These are phyloP conservation scores for Phalanger gymnotis DNA, from an alignment of 2,797 vertebrate species.

Conservation along the genomic window DNA sequence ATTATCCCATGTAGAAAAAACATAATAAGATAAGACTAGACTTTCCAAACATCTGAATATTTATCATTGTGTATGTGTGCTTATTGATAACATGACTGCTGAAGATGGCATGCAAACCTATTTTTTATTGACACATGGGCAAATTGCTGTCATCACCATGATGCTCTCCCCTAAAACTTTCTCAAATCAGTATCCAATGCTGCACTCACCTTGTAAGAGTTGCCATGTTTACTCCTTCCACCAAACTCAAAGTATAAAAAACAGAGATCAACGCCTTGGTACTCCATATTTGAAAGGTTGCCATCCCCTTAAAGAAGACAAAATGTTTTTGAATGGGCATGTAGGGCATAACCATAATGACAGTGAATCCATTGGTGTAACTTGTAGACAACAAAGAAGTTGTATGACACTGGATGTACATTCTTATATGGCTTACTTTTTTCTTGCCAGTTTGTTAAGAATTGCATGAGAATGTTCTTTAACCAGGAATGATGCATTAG, in stretches of 20 bases:
- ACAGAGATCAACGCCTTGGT: neutral
- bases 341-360: neutral
- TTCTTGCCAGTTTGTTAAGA: neutral
- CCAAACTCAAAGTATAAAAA: neutral
- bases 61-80: neutral
- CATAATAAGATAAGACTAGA: neutral
- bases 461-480: neutral
- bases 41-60: neutral
- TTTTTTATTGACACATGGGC: neutral
- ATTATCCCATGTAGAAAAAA: neutral
- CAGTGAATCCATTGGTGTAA: neutral
- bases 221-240: neutral
- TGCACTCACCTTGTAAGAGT: neutral
- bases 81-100: neutral
- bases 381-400: neutral
- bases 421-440: neutral
- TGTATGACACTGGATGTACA: neutral
- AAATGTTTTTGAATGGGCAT: neutral
- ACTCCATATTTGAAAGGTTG: neutral
- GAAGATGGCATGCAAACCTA: too few relatives aligned
- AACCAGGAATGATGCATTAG: neutral
- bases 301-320: neutral
- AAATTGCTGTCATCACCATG: neutral
- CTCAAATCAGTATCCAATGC: neutral
- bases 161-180: neutral